Conservation (phyloP, 2,113 vertebrate species). For the Oceanites oceanicus region DNA sequence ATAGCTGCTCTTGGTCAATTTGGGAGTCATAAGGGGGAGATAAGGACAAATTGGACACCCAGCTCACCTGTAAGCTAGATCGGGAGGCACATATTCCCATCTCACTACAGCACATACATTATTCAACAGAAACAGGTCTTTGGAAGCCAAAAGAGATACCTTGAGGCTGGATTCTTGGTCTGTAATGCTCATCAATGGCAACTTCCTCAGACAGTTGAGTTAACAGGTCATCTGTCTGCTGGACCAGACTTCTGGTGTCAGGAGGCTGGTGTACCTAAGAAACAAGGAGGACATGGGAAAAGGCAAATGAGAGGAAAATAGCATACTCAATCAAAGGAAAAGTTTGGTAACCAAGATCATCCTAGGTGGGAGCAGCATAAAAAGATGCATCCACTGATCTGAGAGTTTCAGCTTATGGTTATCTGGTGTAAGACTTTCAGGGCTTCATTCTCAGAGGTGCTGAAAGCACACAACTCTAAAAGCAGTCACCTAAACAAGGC, state of each 20-base stretch:
- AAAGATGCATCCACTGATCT: not conserved
- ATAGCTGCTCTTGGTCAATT: not conserved
- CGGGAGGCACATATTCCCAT: not conserved
- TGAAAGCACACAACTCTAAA: not conserved
- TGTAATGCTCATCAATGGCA: constrained; percentile 80
- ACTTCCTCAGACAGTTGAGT: constrained; percentile 86
- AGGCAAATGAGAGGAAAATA: not conserved
- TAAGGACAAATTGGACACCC: not conserved
- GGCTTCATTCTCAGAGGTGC: not conserved
- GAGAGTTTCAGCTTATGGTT: not conserved
- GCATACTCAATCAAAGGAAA: not conserved
- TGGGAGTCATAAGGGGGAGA: not conserved
- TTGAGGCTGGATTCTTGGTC: constrained; percentile 52
- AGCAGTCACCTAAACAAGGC: not conserved
- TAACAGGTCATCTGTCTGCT: constrained; percentile 87
- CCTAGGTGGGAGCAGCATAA: not conserved
- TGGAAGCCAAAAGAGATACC: constrained; percentile 52
- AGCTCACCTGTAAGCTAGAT: not conserved
- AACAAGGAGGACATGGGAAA: not conserved
- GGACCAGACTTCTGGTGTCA: constrained; percentile 81
- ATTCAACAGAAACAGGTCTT: not conserved
- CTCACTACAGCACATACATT: not conserved
- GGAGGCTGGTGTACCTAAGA: constrained; percentile 80
- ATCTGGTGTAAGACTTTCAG: not conserved
- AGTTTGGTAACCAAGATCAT: not conserved